Conservation (phyloP, 2,113 vertebrate species). For the Sander vitreus region DNA sequence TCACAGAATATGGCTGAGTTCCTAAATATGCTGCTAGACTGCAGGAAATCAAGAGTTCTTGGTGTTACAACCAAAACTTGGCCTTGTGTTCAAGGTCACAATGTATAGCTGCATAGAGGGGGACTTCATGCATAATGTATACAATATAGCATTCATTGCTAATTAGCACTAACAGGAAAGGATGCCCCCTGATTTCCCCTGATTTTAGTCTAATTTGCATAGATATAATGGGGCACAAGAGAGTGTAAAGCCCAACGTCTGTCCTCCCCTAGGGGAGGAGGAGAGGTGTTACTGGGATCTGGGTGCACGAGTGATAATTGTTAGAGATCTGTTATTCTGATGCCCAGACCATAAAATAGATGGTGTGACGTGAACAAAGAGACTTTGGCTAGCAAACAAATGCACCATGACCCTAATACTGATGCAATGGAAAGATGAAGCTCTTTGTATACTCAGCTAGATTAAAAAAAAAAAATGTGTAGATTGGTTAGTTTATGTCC, state of each 20-base stretch:
- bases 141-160: slow-evolving; percentile 69
- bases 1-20: slow-evolving; percentile 9
- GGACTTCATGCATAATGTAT: slow-evolving; percentile 75
- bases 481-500: not conserved
- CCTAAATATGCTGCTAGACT: not conserved
- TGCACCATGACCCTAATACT: slow-evolving; percentile 26
- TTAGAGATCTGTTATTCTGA: slow-evolving; percentile 78
- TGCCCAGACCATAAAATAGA: slow-evolving; percentile 49
- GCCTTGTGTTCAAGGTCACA: slow-evolving; percentile 65
- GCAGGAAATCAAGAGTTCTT: slow-evolving; percentile 5
- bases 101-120: slow-evolving; percentile 28
- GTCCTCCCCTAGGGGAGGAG: slow-evolving; percentile 65
- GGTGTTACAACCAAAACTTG: slow-evolving; percentile 3
- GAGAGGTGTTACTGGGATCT: slow-evolving; percentile 72
- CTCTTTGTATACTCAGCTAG: not conserved
- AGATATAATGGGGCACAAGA: slow-evolving; percentile 79
- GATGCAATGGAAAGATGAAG: slow-evolving; percentile 4
- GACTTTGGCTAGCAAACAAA: slow-evolving; percentile 30
- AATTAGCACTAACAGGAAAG: slow-evolving; percentile 80
- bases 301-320: slow-evolving; percentile 82
- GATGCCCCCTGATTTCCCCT: slow-evolving; percentile 75
- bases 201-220: slow-evolving; percentile 80
- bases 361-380: slow-evolving; percentile 67
- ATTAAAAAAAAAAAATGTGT: not conserved
- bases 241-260: slow-evolving; percentile 72